Evolutionary conservation across 2,888 invertebrate species (phyloP).

Genomic region (Agrotis puta): DNA sequence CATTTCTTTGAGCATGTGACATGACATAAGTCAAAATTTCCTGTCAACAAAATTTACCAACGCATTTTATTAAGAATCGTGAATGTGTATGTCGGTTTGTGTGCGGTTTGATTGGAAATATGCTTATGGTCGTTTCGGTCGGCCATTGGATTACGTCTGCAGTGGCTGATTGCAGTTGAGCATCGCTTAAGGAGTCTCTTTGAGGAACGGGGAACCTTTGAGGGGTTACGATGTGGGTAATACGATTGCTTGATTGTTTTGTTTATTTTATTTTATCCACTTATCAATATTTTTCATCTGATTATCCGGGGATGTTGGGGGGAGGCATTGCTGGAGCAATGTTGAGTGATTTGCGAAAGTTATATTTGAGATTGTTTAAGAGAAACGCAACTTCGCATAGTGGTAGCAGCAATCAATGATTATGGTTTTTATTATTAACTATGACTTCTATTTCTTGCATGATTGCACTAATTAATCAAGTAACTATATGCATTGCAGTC

Average conservation of each 20-base stretch:
- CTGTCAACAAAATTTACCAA: slow-evolving; percentile 77
- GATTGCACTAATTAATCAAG: too few species aligned
- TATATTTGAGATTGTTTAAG: not conserved
- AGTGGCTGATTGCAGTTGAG: slow-evolving; percentile 79
- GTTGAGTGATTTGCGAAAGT: not conserved
- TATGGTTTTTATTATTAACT: too few species aligned
- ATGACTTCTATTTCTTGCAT: too few species aligned
- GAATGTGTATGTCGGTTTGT: slow-evolving; percentile 82
- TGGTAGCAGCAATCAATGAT: not conserved
- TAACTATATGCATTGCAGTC: too few species aligned
- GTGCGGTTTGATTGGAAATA: slow-evolving; percentile 88
- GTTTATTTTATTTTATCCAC: slow-evolving; percentile 29
- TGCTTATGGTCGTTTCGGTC: slow-evolving; percentile 83
- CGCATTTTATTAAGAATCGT: slow-evolving; percentile 88
- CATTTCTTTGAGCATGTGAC: slow-evolving; percentile 15
- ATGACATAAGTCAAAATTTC: slow-evolving; percentile 53
- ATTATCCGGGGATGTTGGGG: slow-evolving; percentile 3
- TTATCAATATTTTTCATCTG: slow-evolving; percentile 37
- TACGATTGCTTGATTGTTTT: slow-evolving; percentile 49
- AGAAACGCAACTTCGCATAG: not conserved
- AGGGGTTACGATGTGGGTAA: slow-evolving; percentile 24
- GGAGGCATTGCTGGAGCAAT: not conserved
- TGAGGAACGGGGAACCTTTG: slow-evolving; percentile 24
- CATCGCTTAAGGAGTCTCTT: slow-evolving; percentile 63
- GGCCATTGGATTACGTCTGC: slow-evolving; percentile 81